A percentile compares a stretch with the other conserved stretches of the same genome.
Evolutionary conservation across 92 coral and sea anemone genomes (phyloP).

Genomic region (Bergia puertoricense): DNA sequence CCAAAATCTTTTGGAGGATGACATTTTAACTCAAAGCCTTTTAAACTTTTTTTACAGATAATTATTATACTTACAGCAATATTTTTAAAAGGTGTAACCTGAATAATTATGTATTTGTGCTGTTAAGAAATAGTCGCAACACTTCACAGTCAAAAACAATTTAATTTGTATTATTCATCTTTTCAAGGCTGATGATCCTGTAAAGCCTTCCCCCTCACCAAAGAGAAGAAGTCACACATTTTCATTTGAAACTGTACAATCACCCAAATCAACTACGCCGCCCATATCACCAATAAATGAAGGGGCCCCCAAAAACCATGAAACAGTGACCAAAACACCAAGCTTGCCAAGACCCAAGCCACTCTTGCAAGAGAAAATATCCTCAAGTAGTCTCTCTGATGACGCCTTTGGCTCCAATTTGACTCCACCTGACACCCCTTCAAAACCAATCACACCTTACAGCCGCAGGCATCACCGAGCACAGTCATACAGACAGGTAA

Average conservation of each 20-base stretch:
- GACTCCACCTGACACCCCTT: slow-evolving; percentile 62
- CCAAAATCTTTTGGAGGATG: too few relatives aligned
- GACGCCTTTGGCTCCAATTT: slow-evolving; percentile 45
- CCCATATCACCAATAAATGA: slow-evolving; percentile 75
- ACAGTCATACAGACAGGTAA: slow-evolving; percentile 82
- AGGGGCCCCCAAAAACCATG: slow-evolving; percentile 28
- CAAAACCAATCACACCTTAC: slow-evolving; percentile 40
- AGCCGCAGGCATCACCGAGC: slow-evolving; percentile 56
- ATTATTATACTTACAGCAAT: too few relatives aligned
- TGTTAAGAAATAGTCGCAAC: too few relatives aligned
- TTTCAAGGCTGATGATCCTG: slow-evolving; percentile 42
- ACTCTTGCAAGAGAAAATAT: slow-evolving; percentile 48
- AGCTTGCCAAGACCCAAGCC: slow-evolving; percentile 27
- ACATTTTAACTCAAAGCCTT: too few relatives aligned
- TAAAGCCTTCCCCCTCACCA: slow-evolving; percentile 44
- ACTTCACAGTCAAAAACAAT: too few relatives aligned
- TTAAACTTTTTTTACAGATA: too few relatives aligned
- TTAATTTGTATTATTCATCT: too few relatives aligned
- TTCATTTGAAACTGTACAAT: slow-evolving; percentile 50
- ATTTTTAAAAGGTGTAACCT: too few relatives aligned
- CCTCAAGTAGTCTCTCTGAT: slow-evolving; percentile 58
- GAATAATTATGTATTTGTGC: too few relatives aligned
- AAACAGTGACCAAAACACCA: slow-evolving; percentile 43
- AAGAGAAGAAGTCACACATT: slow-evolving; percentile 63
- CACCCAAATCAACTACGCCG: slow-evolving; percentile 52